A percentile compares a stretch with the other conserved stretches of the same genome.
These are phyloP conservation scores for Tragulus kanchil DNA, from an alignment of 2,113 vertebrate genomes.

Conservation along the genomic window DNA sequence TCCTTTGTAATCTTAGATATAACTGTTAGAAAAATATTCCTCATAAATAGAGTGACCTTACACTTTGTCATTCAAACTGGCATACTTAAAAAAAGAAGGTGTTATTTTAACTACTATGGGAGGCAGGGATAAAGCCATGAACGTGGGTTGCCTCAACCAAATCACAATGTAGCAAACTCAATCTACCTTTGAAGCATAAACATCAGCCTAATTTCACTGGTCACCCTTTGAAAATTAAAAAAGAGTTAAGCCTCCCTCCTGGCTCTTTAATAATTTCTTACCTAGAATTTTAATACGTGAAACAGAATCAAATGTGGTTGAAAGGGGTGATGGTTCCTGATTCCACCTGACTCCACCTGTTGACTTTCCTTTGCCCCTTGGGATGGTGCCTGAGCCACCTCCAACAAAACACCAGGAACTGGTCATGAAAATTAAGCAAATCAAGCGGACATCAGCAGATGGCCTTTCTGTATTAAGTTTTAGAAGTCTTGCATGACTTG, in stretches of 20 bases:
- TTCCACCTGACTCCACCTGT: background rate
- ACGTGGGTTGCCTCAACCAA: background rate
- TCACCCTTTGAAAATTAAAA: background rate
- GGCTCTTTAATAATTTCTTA: background rate
- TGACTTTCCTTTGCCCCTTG: background rate
- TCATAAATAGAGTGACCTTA: constrained; percentile 14
- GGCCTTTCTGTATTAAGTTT: background rate
- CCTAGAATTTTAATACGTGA: background rate
- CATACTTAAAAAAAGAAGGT: background rate
- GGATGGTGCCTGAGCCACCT: background rate
- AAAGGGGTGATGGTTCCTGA: background rate
- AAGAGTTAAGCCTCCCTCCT: background rate
- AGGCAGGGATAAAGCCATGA: background rate
- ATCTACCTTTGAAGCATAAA: background rate
- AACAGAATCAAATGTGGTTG: background rate
- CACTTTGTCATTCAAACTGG: constrained; percentile 1
- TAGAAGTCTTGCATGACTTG: background rate
- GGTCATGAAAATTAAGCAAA: background rate
- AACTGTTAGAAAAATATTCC: constrained; percentile 17
- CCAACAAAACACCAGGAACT: background rate
- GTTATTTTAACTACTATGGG: background rate
- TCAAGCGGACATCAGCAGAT: background rate
- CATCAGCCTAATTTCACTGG: background rate
- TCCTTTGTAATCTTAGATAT: background rate
- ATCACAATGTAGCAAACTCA: background rate